These are phyloP conservation scores for Erebia aethiops DNA, from an alignment of 2,888 invertebrate species.

Conservation along the genomic window DNA sequence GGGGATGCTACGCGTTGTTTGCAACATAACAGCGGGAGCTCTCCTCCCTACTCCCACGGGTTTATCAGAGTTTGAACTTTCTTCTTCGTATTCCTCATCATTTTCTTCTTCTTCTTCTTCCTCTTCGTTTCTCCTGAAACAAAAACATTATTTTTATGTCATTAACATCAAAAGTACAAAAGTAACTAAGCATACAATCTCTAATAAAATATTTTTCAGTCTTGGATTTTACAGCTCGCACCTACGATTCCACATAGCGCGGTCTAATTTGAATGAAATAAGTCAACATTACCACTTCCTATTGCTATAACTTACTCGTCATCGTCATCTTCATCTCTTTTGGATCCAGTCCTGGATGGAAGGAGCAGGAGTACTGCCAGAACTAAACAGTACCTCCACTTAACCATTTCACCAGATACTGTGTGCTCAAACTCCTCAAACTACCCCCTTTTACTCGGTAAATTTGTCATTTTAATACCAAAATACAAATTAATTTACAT, in stretches of 20 bases:
- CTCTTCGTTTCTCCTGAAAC: slow-evolving; percentile 29
- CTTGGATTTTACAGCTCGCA: too few relatives aligned
- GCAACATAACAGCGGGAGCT: slow-evolving; percentile 31
- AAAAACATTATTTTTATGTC: too few relatives aligned
- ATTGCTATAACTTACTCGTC: slow-evolving; percentile 55
- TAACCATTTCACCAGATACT: slow-evolving; percentile 60
- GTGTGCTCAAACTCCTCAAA: slow-evolving; percentile 44
- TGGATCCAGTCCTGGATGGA: slow-evolving; percentile 54
- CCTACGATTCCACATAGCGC: too few relatives aligned
- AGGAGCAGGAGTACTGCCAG: slow-evolving; percentile 66
- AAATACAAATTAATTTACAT: slow-evolving; percentile 52
- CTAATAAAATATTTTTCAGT: too few relatives aligned
- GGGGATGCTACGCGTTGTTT: slow-evolving; percentile 44
- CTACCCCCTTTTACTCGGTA: slow-evolving; percentile 54
- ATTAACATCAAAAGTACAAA: too few relatives aligned
- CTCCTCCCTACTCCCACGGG: slow-evolving; percentile 44
- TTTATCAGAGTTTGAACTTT: slow-evolving; percentile 50
- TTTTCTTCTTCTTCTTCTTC: slow-evolving; percentile 57
- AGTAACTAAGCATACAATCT: too few relatives aligned
- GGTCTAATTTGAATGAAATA: too few relatives aligned
- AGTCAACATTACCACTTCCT: neutral
- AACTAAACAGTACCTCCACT: slow-evolving; percentile 66
- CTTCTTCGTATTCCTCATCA: slow-evolving; percentile 61
- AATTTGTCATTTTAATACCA: slow-evolving; percentile 72
- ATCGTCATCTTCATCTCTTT: slow-evolving; percentile 61